These are phyloP conservation scores for Orcinus orca DNA, from an alignment of 2,113 vertebrate species.

Conservation along the genomic window DNA sequence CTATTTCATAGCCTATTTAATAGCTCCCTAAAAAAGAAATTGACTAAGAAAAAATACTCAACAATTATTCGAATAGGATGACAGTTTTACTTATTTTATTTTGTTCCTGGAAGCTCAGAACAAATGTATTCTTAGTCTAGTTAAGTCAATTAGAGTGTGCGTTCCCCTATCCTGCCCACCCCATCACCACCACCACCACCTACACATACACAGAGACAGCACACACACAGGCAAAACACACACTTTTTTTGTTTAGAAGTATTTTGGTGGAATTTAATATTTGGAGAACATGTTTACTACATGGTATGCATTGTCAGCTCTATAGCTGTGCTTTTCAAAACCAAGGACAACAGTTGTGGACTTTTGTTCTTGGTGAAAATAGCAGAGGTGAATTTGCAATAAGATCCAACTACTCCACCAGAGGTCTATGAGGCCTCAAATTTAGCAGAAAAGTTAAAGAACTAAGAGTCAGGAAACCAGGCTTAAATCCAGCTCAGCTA, in stretches of 20 bases:
- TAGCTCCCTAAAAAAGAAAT: slow-evolving; percentile 17
- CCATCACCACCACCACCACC: not conserved
- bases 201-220: not conserved
- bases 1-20: slow-evolving; percentile 37
- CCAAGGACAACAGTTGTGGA: not conserved
- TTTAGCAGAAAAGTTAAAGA: not conserved
- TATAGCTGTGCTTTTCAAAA: slow-evolving; percentile 45
- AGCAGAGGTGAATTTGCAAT: slow-evolving; percentile 37
- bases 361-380: slow-evolving; percentile 27
- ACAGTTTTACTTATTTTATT: slow-evolving; percentile 42
- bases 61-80: not conserved
- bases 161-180: not conserved
- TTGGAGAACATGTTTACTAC: slow-evolving; percentile 18
- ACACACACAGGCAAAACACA: not conserved
- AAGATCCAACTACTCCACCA: not conserved
- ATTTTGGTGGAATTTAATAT: not conserved
- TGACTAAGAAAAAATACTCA: slow-evolving; percentile 6
- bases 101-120: not conserved
- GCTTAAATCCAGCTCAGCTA: not conserved
- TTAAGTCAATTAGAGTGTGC: not conserved
- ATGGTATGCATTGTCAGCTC: slow-evolving; percentile 18
- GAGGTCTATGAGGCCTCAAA: not conserved
- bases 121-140: not conserved
- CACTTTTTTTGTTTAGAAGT: not conserved
- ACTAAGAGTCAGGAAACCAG: not conserved